These are phyloP conservation scores for Rhamnusium bicolor DNA, from an alignment of 2,888 invertebrate genomes.

Conservation along the genomic window DNA sequence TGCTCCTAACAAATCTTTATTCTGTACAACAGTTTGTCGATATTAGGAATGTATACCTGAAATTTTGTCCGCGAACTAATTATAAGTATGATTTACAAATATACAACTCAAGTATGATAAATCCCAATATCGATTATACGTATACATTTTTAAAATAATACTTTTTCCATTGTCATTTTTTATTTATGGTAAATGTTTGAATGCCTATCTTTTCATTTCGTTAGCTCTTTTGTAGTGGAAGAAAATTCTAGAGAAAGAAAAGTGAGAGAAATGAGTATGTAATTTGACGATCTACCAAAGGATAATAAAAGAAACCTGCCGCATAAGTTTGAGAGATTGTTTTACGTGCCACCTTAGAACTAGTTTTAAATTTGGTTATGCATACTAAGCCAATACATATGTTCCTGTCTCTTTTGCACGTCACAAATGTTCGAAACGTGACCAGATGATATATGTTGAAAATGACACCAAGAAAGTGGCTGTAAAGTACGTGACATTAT, in stretches of 20 bases:
- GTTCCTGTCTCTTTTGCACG: conserved; percentile 36
- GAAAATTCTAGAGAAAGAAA: not conserved
- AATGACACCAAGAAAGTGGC: conserved; percentile 45
- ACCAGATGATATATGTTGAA: conserved; percentile 39
- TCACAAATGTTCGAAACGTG: conserved; percentile 44
- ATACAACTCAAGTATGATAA: too few species aligned
- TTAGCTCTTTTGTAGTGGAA: too few species aligned
- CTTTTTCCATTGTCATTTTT: too few species aligned
- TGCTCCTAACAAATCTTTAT: too few species aligned
- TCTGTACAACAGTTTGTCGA: too few species aligned
- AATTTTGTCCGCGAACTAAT: too few species aligned
- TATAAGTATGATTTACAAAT: too few species aligned
- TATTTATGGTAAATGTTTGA: too few species aligned
- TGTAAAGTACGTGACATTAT: conserved; percentile 50
- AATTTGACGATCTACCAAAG: not conserved
- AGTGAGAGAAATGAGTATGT: not conserved
- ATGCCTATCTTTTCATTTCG: too few species aligned
- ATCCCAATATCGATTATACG: too few species aligned
- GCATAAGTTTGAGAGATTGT: conserved; percentile 36
- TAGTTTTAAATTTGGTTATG: conserved; percentile 43
- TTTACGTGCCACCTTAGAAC: conserved; percentile 27
- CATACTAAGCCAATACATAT: conserved; percentile 37
- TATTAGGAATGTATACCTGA: too few species aligned
- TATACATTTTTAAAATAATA: too few species aligned
- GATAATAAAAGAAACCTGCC: conserved; percentile 33